Evolutionary conservation across 2,888 invertebrate genomes (phyloP).

Genomic region (Eledona agricola): DNA sequence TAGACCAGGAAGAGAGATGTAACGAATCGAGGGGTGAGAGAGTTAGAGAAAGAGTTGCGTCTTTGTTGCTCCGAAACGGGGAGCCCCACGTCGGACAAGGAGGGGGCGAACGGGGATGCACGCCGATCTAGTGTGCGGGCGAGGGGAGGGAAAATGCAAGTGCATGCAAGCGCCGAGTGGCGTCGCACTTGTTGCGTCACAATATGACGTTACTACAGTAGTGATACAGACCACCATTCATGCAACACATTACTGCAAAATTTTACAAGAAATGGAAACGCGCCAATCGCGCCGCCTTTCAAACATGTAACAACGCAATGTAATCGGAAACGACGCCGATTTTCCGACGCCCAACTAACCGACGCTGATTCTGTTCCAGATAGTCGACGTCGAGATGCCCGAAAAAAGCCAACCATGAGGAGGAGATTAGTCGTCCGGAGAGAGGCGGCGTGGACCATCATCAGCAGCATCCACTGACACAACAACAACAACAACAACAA

Average conservation of each 20-base stretch:
- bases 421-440: conserved; percentile 9
- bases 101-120: conserved; percentile 55
- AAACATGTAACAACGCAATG: conserved; percentile 51
- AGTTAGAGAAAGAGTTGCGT: conserved; percentile 1
- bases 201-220: conserved; percentile 61
- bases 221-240: conserved; percentile 59
- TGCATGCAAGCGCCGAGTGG: conserved; percentile 64
- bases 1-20: conserved; percentile 52
- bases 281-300: conserved; percentile 46
- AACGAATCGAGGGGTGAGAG: conserved; percentile 36
- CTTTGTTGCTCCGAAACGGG: conserved; percentile 5
- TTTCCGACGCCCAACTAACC: conserved; percentile 11
- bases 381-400: conserved; percentile 15
- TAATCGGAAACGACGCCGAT: conserved; percentile 41
- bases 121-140: conserved; percentile 50
- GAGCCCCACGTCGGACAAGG: conserved; percentile 44
- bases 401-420: conserved; percentile 29
- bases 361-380: conserved; percentile 22
- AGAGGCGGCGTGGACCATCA: conserved; percentile 16
- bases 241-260: conserved; percentile 56
- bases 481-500: too few species aligned
- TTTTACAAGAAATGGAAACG: conserved; percentile 49
- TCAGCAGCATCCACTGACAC: too few species aligned
- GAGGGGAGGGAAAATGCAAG: conserved; percentile 62
- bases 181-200: conserved; percentile 65